phyloP scores from a whole-genome alignment of 53 echinoderm and acorn worm species.

The Echinometra lucunter region DNA sequence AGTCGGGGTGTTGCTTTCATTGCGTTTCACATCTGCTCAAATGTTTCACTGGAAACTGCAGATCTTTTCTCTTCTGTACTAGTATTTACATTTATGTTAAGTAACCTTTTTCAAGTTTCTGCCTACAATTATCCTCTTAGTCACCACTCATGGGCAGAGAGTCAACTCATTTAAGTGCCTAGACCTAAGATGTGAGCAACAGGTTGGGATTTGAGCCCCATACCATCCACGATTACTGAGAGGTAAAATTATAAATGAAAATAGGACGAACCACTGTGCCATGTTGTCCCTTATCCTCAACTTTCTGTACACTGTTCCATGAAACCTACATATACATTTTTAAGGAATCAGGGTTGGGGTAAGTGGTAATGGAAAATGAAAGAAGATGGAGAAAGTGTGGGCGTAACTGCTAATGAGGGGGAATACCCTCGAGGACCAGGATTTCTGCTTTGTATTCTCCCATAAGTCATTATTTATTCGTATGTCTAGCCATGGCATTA shows the following conservation, averaged over 20 bases:
- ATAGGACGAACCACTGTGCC: neutral
- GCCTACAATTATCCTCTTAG: neutral
- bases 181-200: neutral
- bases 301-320: neutral
- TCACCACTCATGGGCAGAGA: neutral
- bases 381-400: neutral
- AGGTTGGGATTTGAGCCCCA: neutral
- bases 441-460: slow-evolving; percentile 49
- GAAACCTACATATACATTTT: neutral
- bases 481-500: slow-evolving; percentile 22
- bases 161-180: neutral
- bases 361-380: neutral
- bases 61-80: neutral
- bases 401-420: neutral
- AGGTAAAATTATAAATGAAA: neutral
- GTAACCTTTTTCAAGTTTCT: neutral
- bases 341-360: neutral
- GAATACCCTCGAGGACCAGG: slow-evolving; percentile 17
- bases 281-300: neutral
- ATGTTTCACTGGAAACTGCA: slow-evolving; percentile 13
- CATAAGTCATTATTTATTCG: slow-evolving; percentile 51
- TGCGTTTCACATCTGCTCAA: slow-evolving; percentile 18
- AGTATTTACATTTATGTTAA: too few relatives aligned
- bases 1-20: neutral
- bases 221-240: neutral